Evolutionary conservation across 2,797 vertebrate species (phyloP).

Genomic region (Picus viridis): DNA sequence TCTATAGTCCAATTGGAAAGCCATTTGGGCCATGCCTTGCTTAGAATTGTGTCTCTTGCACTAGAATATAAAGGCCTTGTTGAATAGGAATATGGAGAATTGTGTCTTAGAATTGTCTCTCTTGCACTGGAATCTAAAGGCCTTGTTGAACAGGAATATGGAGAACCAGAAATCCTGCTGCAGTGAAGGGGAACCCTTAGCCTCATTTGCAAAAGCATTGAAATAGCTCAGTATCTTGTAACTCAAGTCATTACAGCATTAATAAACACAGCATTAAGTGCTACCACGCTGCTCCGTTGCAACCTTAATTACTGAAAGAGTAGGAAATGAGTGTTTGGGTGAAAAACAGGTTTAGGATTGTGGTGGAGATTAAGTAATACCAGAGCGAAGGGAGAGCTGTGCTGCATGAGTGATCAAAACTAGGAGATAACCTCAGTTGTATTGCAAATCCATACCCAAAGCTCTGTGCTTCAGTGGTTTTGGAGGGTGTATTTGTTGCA

Average conservation of each 20-base stretch:
- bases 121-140: not conserved
- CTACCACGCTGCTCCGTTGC: not conserved
- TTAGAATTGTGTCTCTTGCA: not conserved
- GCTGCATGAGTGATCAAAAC: not conserved
- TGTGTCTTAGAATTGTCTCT: not conserved
- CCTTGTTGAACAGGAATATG: not conserved
- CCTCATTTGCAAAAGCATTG: not conserved
- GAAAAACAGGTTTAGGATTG: conserved; percentile 29
- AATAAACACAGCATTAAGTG: conserved; percentile 43
- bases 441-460: not conserved
- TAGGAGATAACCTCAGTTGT: not conserved
- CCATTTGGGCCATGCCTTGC: not conserved
- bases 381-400: not conserved
- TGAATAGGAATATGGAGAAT: not conserved
- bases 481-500: not conserved
- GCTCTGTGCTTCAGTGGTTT: not conserved
- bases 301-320: conserved; percentile 23
- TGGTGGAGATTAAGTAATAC: not conserved
- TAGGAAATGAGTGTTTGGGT: conserved; percentile 37
- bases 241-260: not conserved
- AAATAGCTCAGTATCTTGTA: conserved; percentile 15
- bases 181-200: not conserved
- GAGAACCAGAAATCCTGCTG: not conserved
- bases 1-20: not conserved
- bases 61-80: not conserved